Conservation (phyloP, 2,888 invertebrate genomes). For the Steinernema carpocapsae region DNA sequence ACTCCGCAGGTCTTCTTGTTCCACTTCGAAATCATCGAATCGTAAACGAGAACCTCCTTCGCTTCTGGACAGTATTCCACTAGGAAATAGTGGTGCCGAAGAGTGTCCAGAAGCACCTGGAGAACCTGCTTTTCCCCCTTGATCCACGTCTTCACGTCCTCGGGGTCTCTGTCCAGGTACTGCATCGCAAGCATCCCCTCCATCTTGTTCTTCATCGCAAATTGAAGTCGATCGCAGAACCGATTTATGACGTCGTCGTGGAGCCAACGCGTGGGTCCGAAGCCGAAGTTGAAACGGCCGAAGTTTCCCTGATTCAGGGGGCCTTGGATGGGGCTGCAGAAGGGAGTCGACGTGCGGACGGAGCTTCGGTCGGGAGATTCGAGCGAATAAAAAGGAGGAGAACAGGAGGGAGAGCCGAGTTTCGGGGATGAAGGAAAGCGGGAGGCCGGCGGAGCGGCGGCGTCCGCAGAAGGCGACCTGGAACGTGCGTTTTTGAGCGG, state of each 20-base stretch:
- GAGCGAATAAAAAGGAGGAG: too few species aligned
- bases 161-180: neutral
- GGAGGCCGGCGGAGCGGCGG: too few species aligned
- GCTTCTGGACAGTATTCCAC: slow-evolving; percentile 7
- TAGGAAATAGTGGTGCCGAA: neutral
- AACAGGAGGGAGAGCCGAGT: too few species aligned
- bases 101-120: slow-evolving; percentile 7
- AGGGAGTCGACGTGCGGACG: neutral
- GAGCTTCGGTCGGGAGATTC: neutral
- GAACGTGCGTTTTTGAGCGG: too few species aligned
- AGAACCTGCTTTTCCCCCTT: slow-evolving; percentile 26
- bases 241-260: slow-evolving; percentile 26
- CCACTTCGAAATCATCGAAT: neutral
- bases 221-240: slow-evolving; percentile 18
- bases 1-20: neutral
- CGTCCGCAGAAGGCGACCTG: too few species aligned
- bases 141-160: slow-evolving; percentile 2
- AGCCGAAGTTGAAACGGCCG: neutral
- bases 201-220: slow-evolving; percentile 6
- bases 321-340: neutral
- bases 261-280: neutral
- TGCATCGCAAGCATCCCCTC: slow-evolving; percentile 22
- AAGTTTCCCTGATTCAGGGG: too few species aligned
- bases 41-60: slow-evolving; percentile 7
- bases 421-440: too few species aligned